Percentiles rank a stretch among this genome's conserved stretches.
These are phyloP conservation scores for Podotricha telesiphe DNA, from an alignment of 2,888 invertebrate genomes.

Conservation along the genomic window DNA sequence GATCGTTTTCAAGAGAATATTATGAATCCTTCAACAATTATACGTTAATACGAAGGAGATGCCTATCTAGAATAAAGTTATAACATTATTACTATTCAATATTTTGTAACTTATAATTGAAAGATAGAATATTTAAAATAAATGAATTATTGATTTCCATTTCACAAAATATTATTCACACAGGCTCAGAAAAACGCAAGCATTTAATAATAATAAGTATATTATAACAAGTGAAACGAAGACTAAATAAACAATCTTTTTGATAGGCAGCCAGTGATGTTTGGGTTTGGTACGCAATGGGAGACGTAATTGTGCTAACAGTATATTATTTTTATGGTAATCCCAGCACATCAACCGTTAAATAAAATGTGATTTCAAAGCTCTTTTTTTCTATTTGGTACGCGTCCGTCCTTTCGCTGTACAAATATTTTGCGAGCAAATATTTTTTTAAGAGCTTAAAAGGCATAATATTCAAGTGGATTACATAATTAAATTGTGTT, in stretches of 20 bases:
- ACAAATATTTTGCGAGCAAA: constrained; percentile 36
- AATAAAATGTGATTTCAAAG: constrained; percentile 53
- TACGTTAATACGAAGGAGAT: constrained; percentile 33
- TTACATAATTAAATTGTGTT: constrained; percentile 41
- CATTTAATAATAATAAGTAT: constrained; percentile 23
- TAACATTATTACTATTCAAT: background rate
- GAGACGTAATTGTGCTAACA: constrained; percentile 63
- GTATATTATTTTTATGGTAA: constrained; percentile 80
- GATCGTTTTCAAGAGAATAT: constrained; percentile 68
- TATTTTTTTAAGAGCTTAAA: constrained; percentile 30
- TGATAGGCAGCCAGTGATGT: constrained; percentile 61
- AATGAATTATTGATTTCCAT: too few relatives aligned
- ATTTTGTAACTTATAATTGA: too few relatives aligned
- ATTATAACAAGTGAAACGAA: constrained; percentile 52
- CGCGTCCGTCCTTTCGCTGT: constrained; percentile 38
- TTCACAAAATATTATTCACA: background rate
- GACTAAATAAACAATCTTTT: constrained; percentile 61
- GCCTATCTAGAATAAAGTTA: background rate
- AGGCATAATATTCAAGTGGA: constrained; percentile 29
- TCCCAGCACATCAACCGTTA: constrained; percentile 58
- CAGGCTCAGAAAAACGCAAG: background rate
- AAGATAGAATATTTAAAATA: too few relatives aligned
- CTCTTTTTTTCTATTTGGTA: constrained; percentile 26
- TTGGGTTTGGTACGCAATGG: constrained; percentile 55
- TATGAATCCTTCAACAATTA: constrained; percentile 55